phyloP scores from a whole-genome alignment of 64 coral and sea anemone species.

The Hydrozoanthus tunicans region DNA sequence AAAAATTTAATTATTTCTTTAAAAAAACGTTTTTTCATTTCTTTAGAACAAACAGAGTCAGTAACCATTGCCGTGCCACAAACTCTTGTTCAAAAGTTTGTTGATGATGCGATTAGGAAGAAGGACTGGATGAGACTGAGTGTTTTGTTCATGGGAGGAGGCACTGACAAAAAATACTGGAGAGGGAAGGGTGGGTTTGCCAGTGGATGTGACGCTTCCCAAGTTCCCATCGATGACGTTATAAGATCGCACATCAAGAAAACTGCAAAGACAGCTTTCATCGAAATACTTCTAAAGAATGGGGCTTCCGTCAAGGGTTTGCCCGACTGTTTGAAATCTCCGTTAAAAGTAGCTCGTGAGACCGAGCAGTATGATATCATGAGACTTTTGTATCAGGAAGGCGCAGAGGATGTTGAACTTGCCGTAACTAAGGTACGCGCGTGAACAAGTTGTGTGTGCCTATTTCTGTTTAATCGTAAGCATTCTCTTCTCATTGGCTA shows the following conservation, averaged over 20 bases:
- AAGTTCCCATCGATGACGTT: neutral
- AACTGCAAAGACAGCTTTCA: neutral
- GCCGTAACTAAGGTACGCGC: neutral
- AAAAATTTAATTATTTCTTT: neutral
- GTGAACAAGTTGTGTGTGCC: neutral
- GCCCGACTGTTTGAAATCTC: slow-evolving; percentile 5
- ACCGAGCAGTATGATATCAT: slow-evolving; percentile 8
- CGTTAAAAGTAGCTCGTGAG: slow-evolving; percentile 11
- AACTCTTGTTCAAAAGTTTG: slow-evolving; percentile 21
- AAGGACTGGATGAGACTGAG: slow-evolving; percentile 24
- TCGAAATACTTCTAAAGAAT: slow-evolving; percentile 23
- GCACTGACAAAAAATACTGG: slow-evolving; percentile 11
- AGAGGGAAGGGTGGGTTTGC: slow-evolving; percentile 24
- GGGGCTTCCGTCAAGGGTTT: slow-evolving; percentile 23
- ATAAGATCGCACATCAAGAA: neutral
- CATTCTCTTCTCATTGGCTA: too few species aligned
- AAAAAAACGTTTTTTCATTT: neutral
- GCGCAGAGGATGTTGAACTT: neutral
- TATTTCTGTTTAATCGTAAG: neutral
- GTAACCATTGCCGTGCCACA: neutral
- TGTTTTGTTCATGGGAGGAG: slow-evolving; percentile 41
- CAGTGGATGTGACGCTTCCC: slow-evolving; percentile 27
- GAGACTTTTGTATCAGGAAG: slow-evolving; percentile 1
- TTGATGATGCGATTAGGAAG: slow-evolving; percentile 3
- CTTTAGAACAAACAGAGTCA: slow-evolving; percentile 22